A percentile compares a stretch with the other conserved stretches of the same genome.
phyloP scores from a whole-genome alignment of 2,113 vertebrate species.

The Electrona antarctica region DNA sequence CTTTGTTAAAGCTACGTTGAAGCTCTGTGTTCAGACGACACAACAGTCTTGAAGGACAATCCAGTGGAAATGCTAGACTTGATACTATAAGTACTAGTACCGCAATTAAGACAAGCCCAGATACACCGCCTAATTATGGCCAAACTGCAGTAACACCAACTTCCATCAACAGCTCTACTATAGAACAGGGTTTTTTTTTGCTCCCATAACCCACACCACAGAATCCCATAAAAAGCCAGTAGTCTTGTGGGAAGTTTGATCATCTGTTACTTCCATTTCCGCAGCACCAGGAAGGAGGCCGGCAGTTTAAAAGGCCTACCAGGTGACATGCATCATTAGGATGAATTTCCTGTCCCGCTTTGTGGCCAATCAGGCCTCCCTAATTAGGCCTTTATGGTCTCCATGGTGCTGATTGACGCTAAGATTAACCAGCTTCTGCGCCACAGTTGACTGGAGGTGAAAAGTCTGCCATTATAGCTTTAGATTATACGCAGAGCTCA shows the following conservation, averaged over 20 bases:
- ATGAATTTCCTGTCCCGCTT: constrained; percentile 61
- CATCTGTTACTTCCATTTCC: constrained; percentile 37
- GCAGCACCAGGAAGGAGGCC: constrained; percentile 39
- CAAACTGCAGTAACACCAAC: constrained; percentile 7
- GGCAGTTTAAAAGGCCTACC: constrained; percentile 50
- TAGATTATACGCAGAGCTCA: constrained; percentile 30
- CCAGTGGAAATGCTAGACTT: constrained; percentile 2
- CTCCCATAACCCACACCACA: constrained; percentile 2
- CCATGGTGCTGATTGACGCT: constrained; percentile 67
- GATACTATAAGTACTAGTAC: constrained; percentile 4
- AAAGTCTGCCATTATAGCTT: constrained; percentile 50
- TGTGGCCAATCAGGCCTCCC: constrained; percentile 67
- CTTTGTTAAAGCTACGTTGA: no score
- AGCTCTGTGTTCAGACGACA: constrained; percentile 16
- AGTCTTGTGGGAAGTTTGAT: constrained; percentile 25
- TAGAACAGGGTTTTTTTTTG: constrained; percentile 18
- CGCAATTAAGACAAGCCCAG: background rate
- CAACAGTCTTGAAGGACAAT: constrained; percentile 13
- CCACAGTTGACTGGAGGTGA: constrained; percentile 64
- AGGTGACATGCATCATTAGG: constrained; percentile 64
- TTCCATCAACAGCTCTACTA: background rate
- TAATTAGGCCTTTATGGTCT: constrained; percentile 73
- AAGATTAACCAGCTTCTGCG: constrained; percentile 75
- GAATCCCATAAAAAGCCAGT: constrained; percentile 10
- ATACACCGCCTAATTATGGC: constrained; percentile 5